Base-by-base conservation (phyloP, 2,888 invertebrate species). In the Blastobasis lacticolella region DNA sequence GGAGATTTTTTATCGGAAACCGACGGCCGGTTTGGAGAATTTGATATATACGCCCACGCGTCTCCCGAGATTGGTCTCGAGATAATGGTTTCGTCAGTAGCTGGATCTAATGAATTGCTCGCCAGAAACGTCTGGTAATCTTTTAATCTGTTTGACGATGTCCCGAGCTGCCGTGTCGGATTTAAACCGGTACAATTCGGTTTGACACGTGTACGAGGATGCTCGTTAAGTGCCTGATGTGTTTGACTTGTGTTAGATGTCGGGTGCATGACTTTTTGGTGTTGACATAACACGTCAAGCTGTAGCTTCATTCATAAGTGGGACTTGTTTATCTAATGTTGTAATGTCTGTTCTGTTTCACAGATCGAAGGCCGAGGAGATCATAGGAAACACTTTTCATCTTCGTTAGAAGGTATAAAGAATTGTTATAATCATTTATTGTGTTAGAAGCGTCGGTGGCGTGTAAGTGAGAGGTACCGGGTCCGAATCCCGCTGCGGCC, bases 1-100 rank as follows among this genome's bases (percentile, higher is more conserved):
- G 67, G 60, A 59, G 62, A 55, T 62, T 69, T 73, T 75, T 67
- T 23, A 23, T 23, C 23, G 23, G 23, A 23, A 23, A 3, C 56
- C 62, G 41, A 46, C 53, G 59, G 52, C 58, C 62, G 67, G 64
- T 69, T 67, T 62, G 59, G 63, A 66, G 61, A 63, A 58, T 69
- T 69, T 64, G 68, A 73, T 69, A 62, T n/a, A 23, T 56, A 69
- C 72, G 54, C 73, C 75, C 66, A 74, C 74, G 56, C 61, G 36
- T 46, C 10, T 23, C 6, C 23, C 54, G 51, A 56, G 67, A 70
- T 67, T 55, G 48, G 51, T 61, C 57, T 56, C 54, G 50, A 59
- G 62, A 66, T 67, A 67, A 62, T 49, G 49, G 53, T 62, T 59
- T 54, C 52, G 54, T 62, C 62, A 58, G 52, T 44, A 45, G 50